Evolutionary conservation across 2,888 invertebrate genomes (phyloP).

Genomic region (Apotomis betuletana): DNA sequence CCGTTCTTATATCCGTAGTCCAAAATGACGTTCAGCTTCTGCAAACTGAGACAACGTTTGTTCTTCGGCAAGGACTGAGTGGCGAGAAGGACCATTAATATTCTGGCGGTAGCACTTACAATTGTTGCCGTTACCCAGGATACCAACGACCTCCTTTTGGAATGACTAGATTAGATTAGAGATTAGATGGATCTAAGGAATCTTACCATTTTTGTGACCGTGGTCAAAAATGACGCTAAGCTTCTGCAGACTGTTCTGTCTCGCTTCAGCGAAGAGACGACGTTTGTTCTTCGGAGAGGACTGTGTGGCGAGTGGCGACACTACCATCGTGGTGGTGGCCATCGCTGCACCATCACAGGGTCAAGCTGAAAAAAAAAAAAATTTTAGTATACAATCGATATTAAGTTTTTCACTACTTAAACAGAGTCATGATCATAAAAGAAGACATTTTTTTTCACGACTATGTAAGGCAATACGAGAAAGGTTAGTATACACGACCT

Average conservation of each 20-base stretch:
- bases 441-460: no score
- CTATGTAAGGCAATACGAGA: no score
- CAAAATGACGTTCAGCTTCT: constrained; percentile 76
- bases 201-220: constrained; percentile 70
- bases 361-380: constrained; percentile 33
- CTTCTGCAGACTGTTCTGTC: constrained; percentile 75
- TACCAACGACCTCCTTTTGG: no score
- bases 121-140: no score
- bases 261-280: constrained; percentile 74
- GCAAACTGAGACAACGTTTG: constrained; percentile 60
- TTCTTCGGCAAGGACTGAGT: constrained; percentile 73
- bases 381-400: background rate
- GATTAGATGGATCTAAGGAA: background rate
- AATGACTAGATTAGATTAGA: no score
- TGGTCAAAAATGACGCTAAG: constrained; percentile 78
- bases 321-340: constrained; percentile 75
- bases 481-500: no score
- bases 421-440: no score
- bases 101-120: constrained; percentile 62
- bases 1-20: constrained; percentile 75
- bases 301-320: constrained; percentile 73
- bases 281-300: constrained; percentile 75
- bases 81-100: constrained; percentile 76
- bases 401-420: background rate
- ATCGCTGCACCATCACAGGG: constrained; percentile 55